Evolutionary conservation across 2,113 vertebrate genomes (phyloP).

Genomic region (Theristicus caerulescens): DNA sequence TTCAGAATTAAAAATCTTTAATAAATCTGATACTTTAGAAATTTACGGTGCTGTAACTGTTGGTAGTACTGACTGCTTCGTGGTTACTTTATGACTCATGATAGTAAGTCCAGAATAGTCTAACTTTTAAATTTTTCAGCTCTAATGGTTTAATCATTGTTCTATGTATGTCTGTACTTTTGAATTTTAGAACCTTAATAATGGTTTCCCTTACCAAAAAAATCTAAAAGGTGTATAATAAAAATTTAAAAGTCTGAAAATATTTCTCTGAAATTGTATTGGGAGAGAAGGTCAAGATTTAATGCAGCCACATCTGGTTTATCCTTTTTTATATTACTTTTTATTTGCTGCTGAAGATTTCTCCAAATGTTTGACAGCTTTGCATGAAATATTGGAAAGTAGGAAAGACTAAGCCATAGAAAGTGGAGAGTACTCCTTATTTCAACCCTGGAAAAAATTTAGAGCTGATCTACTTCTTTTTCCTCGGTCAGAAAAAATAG

Average conservation of each 20-base stretch:
- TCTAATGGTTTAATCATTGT: neutral
- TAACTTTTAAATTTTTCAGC: neutral
- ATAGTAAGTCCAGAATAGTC: neutral
- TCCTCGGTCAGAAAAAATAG: neutral
- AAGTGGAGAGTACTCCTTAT: neutral
- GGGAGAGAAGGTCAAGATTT: neutral
- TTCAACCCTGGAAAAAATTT: neutral
- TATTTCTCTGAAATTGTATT: neutral
- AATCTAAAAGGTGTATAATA: neutral
- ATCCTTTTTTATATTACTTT: neutral
- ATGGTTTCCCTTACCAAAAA: neutral
- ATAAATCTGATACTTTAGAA: neutral
- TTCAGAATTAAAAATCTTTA: neutral
- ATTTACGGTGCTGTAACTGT: neutral
- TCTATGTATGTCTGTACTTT: neutral
- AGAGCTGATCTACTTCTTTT: neutral
- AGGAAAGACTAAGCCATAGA: neutral
- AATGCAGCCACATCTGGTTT: neutral
- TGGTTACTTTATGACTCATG: neutral
- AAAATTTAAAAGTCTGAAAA: neutral
- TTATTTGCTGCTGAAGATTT: neutral
- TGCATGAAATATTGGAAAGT: neutral
- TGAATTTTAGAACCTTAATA: neutral
- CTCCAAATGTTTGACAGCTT: neutral
- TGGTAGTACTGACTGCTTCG: neutral